Evolutionary conservation across 2,113 vertebrate genomes (phyloP), one percentile per base, ranked within the genome.

Genomic region (Trogon surrucura): DNA sequence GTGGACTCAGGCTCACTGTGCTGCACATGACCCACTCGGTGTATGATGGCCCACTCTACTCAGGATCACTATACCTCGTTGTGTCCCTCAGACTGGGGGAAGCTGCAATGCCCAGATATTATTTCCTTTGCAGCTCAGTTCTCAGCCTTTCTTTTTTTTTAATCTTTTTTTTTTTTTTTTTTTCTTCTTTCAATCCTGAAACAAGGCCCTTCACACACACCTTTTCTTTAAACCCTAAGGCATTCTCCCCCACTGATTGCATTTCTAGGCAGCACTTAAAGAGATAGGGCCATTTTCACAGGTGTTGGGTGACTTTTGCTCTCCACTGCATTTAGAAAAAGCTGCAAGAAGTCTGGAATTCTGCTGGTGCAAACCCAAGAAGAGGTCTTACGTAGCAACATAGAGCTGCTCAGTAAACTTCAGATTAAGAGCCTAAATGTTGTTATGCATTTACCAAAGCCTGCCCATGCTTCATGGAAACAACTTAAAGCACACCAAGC

Each of bases 1-100:
- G 6, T 16, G 10, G 16, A 23, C 20, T 36, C 9, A 16, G n/a
- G 16, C 12, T 51, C 8, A 15, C 20, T 9, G 22, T 4, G 11
- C 25, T 21, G 23, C 5, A 36, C 14, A 0, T 23, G 32, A 25
- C 44, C 17, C 32, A 6, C 18, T 17, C 0, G 0, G 2, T 3
- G 32, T 4, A 6, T 29, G 13, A 8, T 1, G 8, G 4, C 16
- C 32, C 25, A 36, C 41, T 14, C 15, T 5, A 0, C 1, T 25
- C 25, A 32, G 34, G 16, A 19, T 15, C 29, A 3, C 34, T 25
- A 0, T 16, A 8, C 6, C 44, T 45, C 14, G 10, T 8, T n/a
- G 7, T 23, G 22, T 10, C 9, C 13, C 22, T 25, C 57, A 7
- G 34, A 13, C 30, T 50, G 50, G 1, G 6, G 44, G 23, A 62